These are phyloP conservation scores for Drosophila navojoa DNA, from an alignment of 1,140 invertebrate genomes.

Conservation along the genomic window DNA sequence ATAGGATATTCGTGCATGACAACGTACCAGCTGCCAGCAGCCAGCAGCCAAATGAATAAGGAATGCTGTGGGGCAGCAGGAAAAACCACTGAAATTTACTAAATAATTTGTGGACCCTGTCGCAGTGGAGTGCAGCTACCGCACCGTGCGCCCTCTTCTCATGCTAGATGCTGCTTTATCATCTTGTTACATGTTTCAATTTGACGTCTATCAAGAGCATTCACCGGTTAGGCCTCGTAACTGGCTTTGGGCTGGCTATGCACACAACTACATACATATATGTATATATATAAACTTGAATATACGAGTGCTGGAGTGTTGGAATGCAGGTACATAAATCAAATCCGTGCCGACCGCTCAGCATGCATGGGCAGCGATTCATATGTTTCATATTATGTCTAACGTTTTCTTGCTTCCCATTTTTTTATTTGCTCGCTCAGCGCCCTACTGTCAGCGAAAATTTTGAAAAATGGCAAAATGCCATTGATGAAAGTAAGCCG, in stretches of 20 bases:
- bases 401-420: conserved; percentile 43
- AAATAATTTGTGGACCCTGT: conserved; percentile 73
- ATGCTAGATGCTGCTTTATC: conserved; percentile 60
- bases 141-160: background rate
- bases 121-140: conserved; percentile 22
- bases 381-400: conserved; percentile 65
- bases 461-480: conserved; percentile 83
- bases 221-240: conserved; percentile 36
- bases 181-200: conserved; percentile 79
- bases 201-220: conserved; percentile 72
- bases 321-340: conserved; percentile 64
- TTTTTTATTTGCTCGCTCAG: conserved; percentile 26
- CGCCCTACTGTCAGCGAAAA: conserved; percentile 77
- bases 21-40: conserved; percentile 58
- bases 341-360: conserved; percentile 53
- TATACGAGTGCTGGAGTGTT: conserved; percentile 22
- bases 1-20: conserved; percentile 65
- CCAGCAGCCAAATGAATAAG: conserved; percentile 75
- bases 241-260: conserved; percentile 3
- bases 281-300: conserved; percentile 5
- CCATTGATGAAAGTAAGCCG: conserved; percentile 78
- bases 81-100: conserved; percentile 60
- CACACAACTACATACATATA: conserved; percentile 3
- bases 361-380: background rate
- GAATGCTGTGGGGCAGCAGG: conserved; percentile 55